phyloP scores from a whole-genome alignment of 2,113 vertebrate species.

The Dipodomys spectabilis region DNA sequence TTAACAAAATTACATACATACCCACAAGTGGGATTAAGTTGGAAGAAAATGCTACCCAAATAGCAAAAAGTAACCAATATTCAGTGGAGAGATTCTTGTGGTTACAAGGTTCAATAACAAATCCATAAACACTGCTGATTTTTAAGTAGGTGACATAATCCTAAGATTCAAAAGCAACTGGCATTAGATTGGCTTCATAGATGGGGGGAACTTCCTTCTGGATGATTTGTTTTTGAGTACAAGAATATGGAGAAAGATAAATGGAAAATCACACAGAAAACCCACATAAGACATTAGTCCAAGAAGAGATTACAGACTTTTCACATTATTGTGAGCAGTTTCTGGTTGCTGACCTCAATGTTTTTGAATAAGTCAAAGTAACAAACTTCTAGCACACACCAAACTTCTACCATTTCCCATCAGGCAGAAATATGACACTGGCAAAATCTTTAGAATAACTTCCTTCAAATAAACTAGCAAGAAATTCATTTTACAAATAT shows the following conservation, averaged over 20 bases:
- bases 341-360: neutral
- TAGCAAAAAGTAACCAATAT: neutral
- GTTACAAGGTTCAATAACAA: neutral
- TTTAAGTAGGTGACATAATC: neutral
- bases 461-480: neutral
- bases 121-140: neutral
- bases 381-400: neutral
- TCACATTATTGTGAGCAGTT: neutral
- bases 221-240: neutral
- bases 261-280: neutral
- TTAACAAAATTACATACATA: neutral
- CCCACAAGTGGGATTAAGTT: neutral
- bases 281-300: accelerated
- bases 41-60: neutral
- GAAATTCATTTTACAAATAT: neutral
- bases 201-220: neutral
- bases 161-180: neutral
- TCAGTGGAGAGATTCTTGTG: neutral
- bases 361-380: slow-evolving; percentile 29
- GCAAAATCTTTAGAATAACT: neutral
- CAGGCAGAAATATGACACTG: neutral
- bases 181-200: neutral
- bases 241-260: neutral
- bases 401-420: neutral
- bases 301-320: neutral